phyloP scores from a whole-genome alignment of 2,888 invertebrate genomes.

The Drosophila meridionalis region DNA sequence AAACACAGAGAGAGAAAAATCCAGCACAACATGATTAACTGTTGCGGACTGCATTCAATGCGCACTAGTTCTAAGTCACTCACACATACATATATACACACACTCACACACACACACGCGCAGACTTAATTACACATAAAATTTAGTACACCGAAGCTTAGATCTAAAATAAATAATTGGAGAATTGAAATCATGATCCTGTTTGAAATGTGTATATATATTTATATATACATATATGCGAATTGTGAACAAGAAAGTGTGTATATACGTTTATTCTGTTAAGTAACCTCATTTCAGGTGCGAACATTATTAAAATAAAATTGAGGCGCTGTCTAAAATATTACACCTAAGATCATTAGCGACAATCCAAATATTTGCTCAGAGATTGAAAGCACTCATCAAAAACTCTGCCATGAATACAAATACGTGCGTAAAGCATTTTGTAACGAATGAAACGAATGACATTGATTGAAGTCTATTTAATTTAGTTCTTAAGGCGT shows the following conservation, averaged over 20 bases:
- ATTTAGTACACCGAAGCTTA: constrained; percentile 18
- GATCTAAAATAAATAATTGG: constrained; percentile 1
- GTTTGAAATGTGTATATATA: neutral
- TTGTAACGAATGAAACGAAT: neutral
- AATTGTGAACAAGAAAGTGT: neutral
- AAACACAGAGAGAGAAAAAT: constrained; percentile 42
- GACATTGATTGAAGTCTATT: constrained; percentile 13
- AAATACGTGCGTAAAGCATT: constrained; percentile 10
- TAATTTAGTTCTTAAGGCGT: constrained; percentile 19
- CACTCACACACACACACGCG: neutral
- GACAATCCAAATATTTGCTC: constrained; percentile 17
- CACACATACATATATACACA: neutral
- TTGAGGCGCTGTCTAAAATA: neutral
- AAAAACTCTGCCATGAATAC: constrained; percentile 13
- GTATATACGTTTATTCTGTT: constrained; percentile 15
- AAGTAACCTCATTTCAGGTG: constrained; percentile 11
- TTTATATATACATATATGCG: neutral
- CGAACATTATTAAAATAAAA: neutral
- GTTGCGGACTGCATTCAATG: constrained; percentile 60
- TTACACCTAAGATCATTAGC: neutral
- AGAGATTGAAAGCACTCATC: constrained; percentile 3
- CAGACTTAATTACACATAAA: constrained; percentile 7
- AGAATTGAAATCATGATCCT: constrained; percentile 15
- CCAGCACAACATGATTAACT: constrained; percentile 44
- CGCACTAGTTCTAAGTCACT: constrained; percentile 39